phyloP scores from a whole-genome alignment of 2,797 vertebrate species.

The Propithecus perrieri region DNA sequence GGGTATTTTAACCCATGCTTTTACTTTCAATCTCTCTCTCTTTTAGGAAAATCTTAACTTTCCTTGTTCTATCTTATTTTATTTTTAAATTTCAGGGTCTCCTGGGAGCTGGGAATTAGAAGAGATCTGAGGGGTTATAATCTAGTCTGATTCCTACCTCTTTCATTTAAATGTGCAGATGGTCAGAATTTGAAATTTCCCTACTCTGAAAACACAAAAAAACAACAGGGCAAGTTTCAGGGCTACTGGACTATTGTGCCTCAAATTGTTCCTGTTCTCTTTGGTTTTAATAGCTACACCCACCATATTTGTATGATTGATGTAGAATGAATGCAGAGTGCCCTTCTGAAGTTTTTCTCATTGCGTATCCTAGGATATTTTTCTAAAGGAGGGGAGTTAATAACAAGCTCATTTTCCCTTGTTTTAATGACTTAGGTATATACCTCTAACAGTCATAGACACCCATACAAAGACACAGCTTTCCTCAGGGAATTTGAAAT shows the following conservation, averaged over 20 bases:
- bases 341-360: not conserved
- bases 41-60: slow-evolving; percentile 8
- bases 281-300: not conserved
- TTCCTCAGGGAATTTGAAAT: slow-evolving; percentile 54
- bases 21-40: not conserved
- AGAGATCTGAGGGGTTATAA: not conserved
- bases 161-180: not conserved
- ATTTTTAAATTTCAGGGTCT: slow-evolving; percentile 17
- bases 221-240: not conserved
- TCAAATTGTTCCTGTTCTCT: not conserved
- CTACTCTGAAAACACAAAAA: not conserved
- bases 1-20: not conserved
- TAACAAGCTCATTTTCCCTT: slow-evolving; percentile 1
- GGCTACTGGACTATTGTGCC: not conserved
- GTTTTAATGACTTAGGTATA: not conserved
- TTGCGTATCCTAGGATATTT: not conserved
- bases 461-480: not conserved
- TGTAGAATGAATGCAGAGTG: not conserved
- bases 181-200: slow-evolving; percentile 9
- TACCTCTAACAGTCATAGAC: not conserved
- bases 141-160: not conserved
- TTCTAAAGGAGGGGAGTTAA: not conserved
- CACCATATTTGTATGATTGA: not conserved
- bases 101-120: not conserved
- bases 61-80: not conserved